Evolutionary conservation across 2,113 vertebrate species (phyloP), one percentile per base, ranked within the genome.

Genomic region (Chelonoidis abingdonii): DNA sequence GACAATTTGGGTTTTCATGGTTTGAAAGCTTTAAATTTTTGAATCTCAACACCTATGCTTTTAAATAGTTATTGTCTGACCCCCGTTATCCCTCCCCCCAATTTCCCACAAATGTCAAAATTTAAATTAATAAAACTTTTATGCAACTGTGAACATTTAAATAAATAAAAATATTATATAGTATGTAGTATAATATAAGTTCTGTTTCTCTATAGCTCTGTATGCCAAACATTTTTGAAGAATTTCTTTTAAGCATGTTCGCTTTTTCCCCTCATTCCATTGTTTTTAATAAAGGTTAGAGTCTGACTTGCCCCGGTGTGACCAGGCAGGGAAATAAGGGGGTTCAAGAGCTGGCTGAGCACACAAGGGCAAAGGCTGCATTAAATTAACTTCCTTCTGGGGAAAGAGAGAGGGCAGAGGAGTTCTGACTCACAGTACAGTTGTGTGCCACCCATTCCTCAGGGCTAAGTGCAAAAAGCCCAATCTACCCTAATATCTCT

Each of bases 181-280:
- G 47, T 49, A 49, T 49, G 47, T 49, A 10, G 47, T 93, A 53
- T 89, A 95, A 94, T 80, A 84, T 93, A 97, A 83, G 41, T 47
- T 50, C 56, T 44, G 38, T 86, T 90, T 41, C 4, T 10, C 31
- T n/a, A 65, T 0, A 0, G 87, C 87, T 82, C 69, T 86, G 17
- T 90, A n/a, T 81, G 88, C 76, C 44, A 89, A 94, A 93, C 89
- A 84, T 12, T 78, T 56, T 82, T 47, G 25, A 56, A 72, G 25
- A 93, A 88, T 95, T 93, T 17, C 38, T 31, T 56, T 88, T 25
- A 69, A 57, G 92, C 89, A 72, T 38, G n/a, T 72, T 72, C 19
- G 10, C 17, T 59, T 2, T 53, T 93, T 5, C 7, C 84, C 59
- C 35, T 76, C 56, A 78, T 92, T 10, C 41, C 76, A 5, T 72